Conservation (phyloP, 2,113 vertebrate genomes). For the Grallaria varia region DNA sequence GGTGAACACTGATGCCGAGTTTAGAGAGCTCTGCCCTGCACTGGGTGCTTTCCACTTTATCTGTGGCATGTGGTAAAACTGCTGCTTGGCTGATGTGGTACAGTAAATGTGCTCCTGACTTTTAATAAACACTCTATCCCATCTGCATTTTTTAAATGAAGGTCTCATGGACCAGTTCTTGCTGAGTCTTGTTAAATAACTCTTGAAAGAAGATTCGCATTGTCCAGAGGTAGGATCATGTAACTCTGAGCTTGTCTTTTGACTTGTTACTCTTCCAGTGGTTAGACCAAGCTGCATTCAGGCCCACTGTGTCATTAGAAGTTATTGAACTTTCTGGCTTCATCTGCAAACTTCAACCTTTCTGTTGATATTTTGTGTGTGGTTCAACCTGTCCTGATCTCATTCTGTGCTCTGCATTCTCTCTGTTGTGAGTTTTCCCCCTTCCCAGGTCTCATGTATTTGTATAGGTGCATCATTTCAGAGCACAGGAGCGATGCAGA, state of each 20-base stretch:
- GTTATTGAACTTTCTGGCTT: background rate
- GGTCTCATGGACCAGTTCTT: background rate
- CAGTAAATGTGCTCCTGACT: background rate
- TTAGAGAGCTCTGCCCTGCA: background rate
- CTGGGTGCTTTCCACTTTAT: background rate
- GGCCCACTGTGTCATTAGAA: background rate
- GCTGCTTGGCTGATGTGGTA: background rate
- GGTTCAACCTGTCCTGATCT: background rate
- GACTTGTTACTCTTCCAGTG: background rate
- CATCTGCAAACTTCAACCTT: background rate
- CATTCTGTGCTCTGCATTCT: background rate
- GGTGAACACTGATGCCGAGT: background rate
- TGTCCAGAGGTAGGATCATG: background rate
- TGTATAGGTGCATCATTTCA: constrained; percentile 12
- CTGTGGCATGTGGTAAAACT: background rate
- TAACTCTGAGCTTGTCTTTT: background rate
- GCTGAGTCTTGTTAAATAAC: background rate
- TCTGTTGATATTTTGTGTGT: fast-evolving
- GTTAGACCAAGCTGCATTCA: background rate
- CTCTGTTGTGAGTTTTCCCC: fast-evolving
- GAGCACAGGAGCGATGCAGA: background rate
- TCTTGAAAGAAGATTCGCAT: background rate
- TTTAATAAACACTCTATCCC: background rate
- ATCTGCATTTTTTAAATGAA: background rate
- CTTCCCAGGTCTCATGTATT: background rate